phyloP scores from a whole-genome alignment of 2,113 vertebrate genomes.

The Tragelaphus imberbis region DNA sequence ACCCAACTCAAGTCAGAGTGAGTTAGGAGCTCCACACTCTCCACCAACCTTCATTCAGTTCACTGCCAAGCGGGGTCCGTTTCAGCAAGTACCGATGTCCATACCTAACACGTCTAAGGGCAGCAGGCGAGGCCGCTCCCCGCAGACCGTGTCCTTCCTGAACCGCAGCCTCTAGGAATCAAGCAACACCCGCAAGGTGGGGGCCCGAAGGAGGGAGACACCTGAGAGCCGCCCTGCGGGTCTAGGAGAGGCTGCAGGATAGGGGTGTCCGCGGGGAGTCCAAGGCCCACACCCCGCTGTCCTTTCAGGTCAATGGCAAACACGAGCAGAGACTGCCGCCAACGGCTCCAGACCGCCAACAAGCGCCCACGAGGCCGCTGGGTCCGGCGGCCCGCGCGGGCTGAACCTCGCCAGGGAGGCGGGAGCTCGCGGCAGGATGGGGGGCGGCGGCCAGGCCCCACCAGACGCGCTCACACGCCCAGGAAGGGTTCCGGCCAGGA shows the following conservation, averaged over 20 bases:
- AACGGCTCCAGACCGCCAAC: not conserved
- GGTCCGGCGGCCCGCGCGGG: not conserved
- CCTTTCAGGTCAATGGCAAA: not conserved
- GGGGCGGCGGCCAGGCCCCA: too few species aligned
- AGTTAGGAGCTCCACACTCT: not conserved
- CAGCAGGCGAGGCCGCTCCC: not conserved
- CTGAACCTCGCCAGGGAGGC: not conserved
- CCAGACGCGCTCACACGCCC: not conserved
- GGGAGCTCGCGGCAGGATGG: not conserved
- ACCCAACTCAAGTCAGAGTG: not conserved
- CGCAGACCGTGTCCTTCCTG: not conserved
- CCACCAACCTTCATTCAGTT: not conserved
- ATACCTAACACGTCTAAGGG: not conserved
- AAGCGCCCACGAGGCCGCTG: not conserved
- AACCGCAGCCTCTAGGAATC: too few species aligned
- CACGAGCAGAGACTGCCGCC: not conserved
- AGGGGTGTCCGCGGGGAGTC: not conserved
- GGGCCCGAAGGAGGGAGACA: not conserved
- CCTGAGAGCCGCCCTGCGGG: too few species aligned
- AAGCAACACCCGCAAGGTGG: too few species aligned
- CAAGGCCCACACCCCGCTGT: not conserved
- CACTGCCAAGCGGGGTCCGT: fast-evolving
- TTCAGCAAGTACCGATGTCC: not conserved
- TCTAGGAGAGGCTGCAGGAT: not conserved
- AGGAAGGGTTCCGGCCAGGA: not conserved